Percentiles rank a stretch among this genome's conserved stretches.
Evolutionary conservation across 2,113 vertebrate genomes (phyloP).

Genomic region (Seriola dumerili): DNA sequence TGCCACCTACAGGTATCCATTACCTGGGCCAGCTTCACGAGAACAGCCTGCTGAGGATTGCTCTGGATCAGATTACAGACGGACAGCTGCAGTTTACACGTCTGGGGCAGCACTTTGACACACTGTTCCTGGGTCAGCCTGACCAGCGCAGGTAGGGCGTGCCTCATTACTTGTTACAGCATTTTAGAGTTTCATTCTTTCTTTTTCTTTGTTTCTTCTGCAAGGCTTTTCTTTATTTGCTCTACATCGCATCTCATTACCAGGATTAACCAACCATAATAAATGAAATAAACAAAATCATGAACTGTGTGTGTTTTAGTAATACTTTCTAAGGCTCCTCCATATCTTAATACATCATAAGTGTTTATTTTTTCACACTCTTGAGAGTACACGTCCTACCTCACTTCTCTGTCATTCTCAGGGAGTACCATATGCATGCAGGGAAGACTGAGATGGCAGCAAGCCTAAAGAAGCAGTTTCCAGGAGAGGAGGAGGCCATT

Average conservation of each 20-base stretch:
- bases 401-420: constrained; percentile 18
- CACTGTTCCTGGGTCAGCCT: constrained; percentile 75
- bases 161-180: not conserved
- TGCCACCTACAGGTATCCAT: constrained; percentile 84
- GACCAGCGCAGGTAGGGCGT: constrained; percentile 61
- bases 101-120: constrained; percentile 87
- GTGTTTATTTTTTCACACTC: not conserved
- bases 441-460: constrained; percentile 85
- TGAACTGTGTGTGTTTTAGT: too few species aligned
- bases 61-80: constrained; percentile 88
- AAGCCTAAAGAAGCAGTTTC: constrained; percentile 86
- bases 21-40: constrained; percentile 89
- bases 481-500: constrained; percentile 82
- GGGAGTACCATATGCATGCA: constrained; percentile 78
- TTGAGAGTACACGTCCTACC: not conserved
- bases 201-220: not conserved
- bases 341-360: too few species aligned
- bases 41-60: constrained; percentile 83
- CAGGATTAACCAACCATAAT: not conserved
- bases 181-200: not conserved
- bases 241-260: not conserved
- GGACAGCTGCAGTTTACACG: constrained; percentile 87
- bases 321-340: too few species aligned
- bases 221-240: not conserved
- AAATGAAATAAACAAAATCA: not conserved